Evolutionary conservation across 2,797 vertebrate genomes (phyloP).

Genomic region (Tenualosa thibaudeaui): DNA sequence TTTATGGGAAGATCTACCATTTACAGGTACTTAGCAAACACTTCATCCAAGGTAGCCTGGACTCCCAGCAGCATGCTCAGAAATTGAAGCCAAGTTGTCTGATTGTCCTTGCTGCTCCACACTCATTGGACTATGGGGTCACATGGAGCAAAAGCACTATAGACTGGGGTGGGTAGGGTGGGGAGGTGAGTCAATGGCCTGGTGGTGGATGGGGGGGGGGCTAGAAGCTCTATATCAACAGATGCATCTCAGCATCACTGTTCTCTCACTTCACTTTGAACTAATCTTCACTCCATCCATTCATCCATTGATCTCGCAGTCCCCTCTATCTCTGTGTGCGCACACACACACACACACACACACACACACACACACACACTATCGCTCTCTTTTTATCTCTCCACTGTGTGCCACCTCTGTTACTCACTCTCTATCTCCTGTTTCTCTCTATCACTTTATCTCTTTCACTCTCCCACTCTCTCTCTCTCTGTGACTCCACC

Average conservation of each 20-base stretch:
- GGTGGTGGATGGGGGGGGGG: background rate
- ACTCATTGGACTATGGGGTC: background rate
- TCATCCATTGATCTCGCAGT: background rate
- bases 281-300: background rate
- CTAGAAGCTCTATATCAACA: background rate
- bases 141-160: background rate
- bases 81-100: too few species aligned
- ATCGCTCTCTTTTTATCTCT: background rate
- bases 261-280: background rate
- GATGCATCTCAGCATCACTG: background rate
- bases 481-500: background rate
- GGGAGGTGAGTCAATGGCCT: background rate
- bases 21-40: too few species aligned
- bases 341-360: background rate
- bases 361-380: background rate
- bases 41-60: too few species aligned
- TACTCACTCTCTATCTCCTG: background rate
- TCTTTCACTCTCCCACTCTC: background rate
- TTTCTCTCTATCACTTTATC: background rate
- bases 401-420: background rate
- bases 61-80: too few species aligned
- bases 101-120: too few species aligned
- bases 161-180: background rate
- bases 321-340: background rate
- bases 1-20: too few species aligned